These are phyloP conservation scores for Hymenopus coronatus DNA, from an alignment of 2,888 invertebrate genomes.

Conservation along the genomic window DNA sequence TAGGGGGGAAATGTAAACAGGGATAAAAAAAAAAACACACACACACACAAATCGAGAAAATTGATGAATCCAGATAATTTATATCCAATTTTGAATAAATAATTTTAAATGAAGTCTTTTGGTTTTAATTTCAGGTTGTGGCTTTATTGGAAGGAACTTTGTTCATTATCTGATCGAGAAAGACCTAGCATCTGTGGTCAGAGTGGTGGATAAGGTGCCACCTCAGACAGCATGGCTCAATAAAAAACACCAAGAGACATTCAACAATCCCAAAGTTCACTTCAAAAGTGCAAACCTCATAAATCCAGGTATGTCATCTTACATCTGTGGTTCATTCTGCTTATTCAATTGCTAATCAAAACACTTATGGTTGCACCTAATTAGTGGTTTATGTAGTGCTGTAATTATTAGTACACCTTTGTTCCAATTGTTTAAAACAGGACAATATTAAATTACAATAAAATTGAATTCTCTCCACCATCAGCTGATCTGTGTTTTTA, in stretches of 20 bases:
- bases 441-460: no score
- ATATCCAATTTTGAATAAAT: no score
- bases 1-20: no score
- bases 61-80: no score
- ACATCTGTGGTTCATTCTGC: background rate
- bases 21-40: no score
- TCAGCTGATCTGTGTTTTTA: no score
- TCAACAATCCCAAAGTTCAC: conserved; percentile 74
- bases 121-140: conserved; percentile 67
- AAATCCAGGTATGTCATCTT: conserved; percentile 67
- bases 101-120: background rate
- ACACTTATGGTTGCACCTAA: background rate
- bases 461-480: no score
- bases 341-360: background rate
- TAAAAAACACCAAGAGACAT: conserved; percentile 65
- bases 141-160: conserved; percentile 88
- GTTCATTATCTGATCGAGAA: conserved; percentile 76
- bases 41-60: no score
- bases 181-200: conserved; percentile 69
- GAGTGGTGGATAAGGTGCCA: conserved; percentile 89
- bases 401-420: background rate
- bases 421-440: no score
- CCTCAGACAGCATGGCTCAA: conserved; percentile 91
- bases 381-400: background rate
- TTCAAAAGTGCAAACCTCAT: conserved; percentile 91